Evolutionary conservation across 2,113 vertebrate genomes (phyloP).

Genomic region (Pterocles burchelli): DNA sequence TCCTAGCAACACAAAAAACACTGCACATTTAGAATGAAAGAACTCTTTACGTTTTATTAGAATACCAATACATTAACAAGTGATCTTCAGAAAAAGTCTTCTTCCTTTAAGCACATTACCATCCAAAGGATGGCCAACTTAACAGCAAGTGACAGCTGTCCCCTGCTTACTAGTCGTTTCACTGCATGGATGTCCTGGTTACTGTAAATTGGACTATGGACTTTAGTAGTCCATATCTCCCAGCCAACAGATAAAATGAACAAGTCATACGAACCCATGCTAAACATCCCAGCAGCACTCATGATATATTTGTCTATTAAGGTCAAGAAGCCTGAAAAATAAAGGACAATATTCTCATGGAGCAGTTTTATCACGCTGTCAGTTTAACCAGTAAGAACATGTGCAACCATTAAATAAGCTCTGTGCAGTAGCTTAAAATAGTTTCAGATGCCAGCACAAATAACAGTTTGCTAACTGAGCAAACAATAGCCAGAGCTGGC

Average conservation of each 20-base stretch:
- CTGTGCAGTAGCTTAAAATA: slow-evolving; percentile 51
- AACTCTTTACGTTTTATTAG: neutral
- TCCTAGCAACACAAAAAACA: neutral
- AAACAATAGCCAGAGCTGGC: slow-evolving; percentile 47
- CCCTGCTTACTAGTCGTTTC: neutral
- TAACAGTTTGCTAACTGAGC: slow-evolving; percentile 32
- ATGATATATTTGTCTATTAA: neutral
- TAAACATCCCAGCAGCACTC: neutral
- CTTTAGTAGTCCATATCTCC: neutral
- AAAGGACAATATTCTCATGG: neutral
- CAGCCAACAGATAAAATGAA: neutral
- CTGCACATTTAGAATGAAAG: neutral
- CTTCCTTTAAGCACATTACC: neutral
- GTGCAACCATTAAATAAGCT: slow-evolving; percentile 33
- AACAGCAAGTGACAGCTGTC: neutral
- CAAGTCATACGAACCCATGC: neutral
- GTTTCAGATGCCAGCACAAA: slow-evolving; percentile 43
- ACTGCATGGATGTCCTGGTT: neutral
- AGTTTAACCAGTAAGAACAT: slow-evolving; percentile 38
- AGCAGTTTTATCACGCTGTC: neutral
- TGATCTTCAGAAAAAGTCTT: neutral
- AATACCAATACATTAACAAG: neutral
- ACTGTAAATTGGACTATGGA: neutral
- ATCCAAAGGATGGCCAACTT: neutral
- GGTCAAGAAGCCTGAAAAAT: neutral